These are phyloP conservation scores for Neoniphon sammara DNA, from an alignment of 2,797 vertebrate species.

Conservation along the genomic window DNA sequence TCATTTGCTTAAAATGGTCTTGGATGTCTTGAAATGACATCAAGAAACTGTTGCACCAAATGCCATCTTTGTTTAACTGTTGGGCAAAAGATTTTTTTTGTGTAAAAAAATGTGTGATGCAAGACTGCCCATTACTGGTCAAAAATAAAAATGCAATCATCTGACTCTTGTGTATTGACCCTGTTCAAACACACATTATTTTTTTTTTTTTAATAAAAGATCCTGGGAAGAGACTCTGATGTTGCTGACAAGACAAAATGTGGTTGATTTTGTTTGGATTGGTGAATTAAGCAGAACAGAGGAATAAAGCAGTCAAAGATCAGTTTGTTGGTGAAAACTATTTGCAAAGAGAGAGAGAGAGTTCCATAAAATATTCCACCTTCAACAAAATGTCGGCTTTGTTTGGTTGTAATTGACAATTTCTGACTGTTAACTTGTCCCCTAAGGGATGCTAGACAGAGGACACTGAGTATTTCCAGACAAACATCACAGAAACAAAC, in stretches of 20 bases:
- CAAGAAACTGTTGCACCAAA: no score
- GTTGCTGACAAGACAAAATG: background rate
- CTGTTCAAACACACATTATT: background rate
- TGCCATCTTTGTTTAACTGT: no score
- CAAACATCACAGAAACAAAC: no score
- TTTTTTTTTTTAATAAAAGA: background rate
- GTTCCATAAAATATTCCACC: no score
- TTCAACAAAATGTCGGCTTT: no score
- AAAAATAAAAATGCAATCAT: conserved; percentile 21
- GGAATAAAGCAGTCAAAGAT: no score
- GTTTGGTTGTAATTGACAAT: background rate
- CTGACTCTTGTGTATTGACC: background rate
- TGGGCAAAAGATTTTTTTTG: no score
- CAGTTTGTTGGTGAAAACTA: background rate
- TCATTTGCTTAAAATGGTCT: background rate
- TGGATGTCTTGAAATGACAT: background rate
- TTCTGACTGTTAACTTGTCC: background rate
- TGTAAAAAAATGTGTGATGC: background rate
- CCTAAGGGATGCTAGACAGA: background rate
- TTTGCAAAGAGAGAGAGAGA: no score
- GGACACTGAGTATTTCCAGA: background rate
- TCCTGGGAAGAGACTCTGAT: background rate
- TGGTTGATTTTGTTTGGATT: background rate
- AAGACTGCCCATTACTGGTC: conserved; percentile 41
- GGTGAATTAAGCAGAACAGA: background rate